These are phyloP conservation scores for Cynocephalus volans DNA, from an alignment of 2,113 vertebrate species.

Conservation along the genomic window DNA sequence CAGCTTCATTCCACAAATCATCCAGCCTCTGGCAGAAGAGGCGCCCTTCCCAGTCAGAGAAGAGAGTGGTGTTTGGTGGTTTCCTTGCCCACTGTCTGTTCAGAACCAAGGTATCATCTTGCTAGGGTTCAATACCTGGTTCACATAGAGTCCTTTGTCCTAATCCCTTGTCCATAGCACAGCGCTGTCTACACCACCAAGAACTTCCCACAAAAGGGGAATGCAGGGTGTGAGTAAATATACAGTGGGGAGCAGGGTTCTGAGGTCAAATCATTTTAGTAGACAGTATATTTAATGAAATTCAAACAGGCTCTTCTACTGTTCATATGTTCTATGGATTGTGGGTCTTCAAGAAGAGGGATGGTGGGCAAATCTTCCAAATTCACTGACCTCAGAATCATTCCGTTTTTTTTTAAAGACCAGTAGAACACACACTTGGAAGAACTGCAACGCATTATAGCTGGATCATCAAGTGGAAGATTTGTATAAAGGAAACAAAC, in stretches of 20 bases:
- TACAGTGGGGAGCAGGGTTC: neutral
- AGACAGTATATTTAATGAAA: neutral
- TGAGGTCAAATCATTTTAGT: neutral
- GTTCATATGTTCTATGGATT: neutral
- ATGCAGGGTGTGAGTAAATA: neutral
- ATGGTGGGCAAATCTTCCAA: neutral
- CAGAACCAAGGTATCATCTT: neutral
- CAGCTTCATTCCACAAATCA: constrained; percentile 4
- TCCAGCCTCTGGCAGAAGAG: neutral
- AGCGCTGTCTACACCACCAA: neutral
- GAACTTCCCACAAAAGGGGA: neutral
- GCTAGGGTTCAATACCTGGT: neutral
- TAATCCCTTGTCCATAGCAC: neutral
- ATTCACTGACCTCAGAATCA: neutral
- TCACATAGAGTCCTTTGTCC: neutral
- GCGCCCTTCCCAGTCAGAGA: neutral
- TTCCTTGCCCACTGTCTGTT: neutral
- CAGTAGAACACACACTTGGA: neutral
- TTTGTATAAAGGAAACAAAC: constrained; percentile 2
- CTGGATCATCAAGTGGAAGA: constrained; percentile 8
- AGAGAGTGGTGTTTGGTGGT: neutral
- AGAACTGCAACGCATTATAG: neutral
- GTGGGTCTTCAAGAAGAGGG: neutral
- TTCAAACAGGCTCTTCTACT: neutral
- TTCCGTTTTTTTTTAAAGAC: neutral